These are phyloP conservation scores for Andrena bucephala DNA, from an alignment of 2,888 invertebrate species.

Conservation along the genomic window DNA sequence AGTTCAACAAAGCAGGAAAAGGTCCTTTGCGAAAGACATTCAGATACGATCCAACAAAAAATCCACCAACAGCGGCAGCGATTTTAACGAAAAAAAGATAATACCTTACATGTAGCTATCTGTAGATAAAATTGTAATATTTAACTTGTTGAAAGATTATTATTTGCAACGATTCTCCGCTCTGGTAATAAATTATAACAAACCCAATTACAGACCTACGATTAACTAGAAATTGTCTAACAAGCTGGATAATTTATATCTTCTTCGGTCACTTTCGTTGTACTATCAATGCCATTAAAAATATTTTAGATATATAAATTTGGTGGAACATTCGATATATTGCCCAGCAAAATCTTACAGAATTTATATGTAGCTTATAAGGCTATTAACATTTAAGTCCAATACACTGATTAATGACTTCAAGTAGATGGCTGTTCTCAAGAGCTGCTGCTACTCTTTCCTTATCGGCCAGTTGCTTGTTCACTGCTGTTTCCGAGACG, in stretches of 20 bases:
- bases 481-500: constrained; percentile 95
- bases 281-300: no score
- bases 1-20: constrained; percentile 93
- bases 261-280: no score
- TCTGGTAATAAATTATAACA: constrained; percentile 22
- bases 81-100: constrained; percentile 87
- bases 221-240: neutral
- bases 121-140: constrained; percentile 31
- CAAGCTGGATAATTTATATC: no score
- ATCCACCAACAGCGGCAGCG: constrained; percentile 72
- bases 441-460: constrained; percentile 98
- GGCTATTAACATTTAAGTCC: constrained; percentile 41
- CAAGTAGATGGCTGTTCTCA: constrained; percentile 95
- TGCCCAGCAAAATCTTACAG: neutral
- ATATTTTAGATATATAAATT: no score
- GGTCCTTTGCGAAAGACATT: constrained; percentile 95
- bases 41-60: constrained; percentile 92
- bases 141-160: constrained; percentile 12
- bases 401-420: constrained; percentile 98
- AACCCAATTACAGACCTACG: neutral
- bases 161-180: neutral
- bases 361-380: neutral
- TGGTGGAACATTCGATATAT: neutral
- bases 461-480: constrained; percentile 99
- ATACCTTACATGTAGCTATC: constrained; percentile 11